Percentiles rank a stretch among this genome's conserved stretches.
These are phyloP conservation scores for Grallaria varia DNA, from an alignment of 2,113 vertebrate genomes.

Conservation along the genomic window DNA sequence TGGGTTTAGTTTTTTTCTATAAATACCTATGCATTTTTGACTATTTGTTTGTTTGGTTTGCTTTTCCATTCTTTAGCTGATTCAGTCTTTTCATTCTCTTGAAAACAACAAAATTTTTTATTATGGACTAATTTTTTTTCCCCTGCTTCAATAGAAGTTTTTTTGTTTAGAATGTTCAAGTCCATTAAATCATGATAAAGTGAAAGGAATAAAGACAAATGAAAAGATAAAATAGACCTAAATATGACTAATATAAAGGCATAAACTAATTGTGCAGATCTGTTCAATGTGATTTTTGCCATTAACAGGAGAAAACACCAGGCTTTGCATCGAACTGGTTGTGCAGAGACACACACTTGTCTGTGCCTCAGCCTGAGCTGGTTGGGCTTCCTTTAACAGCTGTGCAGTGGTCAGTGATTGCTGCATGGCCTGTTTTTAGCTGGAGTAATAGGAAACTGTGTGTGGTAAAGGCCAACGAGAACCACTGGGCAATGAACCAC, in stretches of 20 bases:
- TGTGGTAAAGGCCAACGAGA: not conserved
- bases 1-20: fast-evolving
- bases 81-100: not conserved
- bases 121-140: not conserved
- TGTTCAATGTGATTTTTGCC: not conserved
- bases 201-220: not conserved
- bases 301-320: not conserved
- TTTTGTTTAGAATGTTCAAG: not conserved
- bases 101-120: not conserved
- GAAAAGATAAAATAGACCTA: not conserved
- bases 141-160: not conserved
- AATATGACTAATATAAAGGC: not conserved
- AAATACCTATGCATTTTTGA: not conserved
- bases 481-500: not conserved
- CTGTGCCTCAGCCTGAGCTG: not conserved
- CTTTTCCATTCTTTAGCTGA: not conserved
- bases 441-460: not conserved
- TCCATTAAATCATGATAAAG: not conserved
- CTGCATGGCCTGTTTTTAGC: not conserved
- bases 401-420: not conserved
- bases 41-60: not conserved
- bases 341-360: not conserved
- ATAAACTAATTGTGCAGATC: not conserved
- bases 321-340: not conserved
- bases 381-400: not conserved